phyloP scores from a whole-genome alignment of 2,888 invertebrate species.

The Antheraea yamamai region DNA sequence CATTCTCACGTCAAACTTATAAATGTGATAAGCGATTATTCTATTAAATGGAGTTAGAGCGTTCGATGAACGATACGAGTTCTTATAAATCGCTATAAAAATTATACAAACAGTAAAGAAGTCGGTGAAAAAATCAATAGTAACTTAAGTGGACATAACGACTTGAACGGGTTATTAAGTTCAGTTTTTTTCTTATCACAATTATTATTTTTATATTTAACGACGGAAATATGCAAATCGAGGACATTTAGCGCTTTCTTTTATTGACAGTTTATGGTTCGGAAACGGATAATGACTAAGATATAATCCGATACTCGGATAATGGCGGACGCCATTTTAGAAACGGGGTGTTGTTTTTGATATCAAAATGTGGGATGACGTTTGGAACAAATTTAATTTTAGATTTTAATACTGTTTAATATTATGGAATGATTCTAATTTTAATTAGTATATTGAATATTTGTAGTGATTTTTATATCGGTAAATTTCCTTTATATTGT shows the following conservation, averaged over 20 bases:
- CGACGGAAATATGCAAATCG: conserved; percentile 73
- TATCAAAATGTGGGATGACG: conserved; percentile 39
- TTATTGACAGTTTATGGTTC: conserved; percentile 79
- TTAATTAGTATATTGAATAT: too few relatives aligned
- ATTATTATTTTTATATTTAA: conserved; percentile 60
- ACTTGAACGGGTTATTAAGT: conserved; percentile 72
- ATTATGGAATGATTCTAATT: background rate
- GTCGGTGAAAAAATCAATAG: conserved; percentile 47
- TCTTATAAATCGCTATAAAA: too few relatives aligned
- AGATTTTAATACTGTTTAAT: background rate
- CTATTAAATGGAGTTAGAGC: background rate
- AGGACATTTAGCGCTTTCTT: conserved; percentile 66
- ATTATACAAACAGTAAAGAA: conserved; percentile 26
- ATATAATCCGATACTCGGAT: conserved; percentile 62
- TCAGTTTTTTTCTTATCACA: conserved; percentile 47
- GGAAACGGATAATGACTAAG: conserved; percentile 74
- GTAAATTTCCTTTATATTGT: too few relatives aligned
- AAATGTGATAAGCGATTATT: background rate
- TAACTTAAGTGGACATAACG: conserved; percentile 50
- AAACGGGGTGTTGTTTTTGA: conserved; percentile 32
- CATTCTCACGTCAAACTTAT: background rate
- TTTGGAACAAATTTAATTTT: background rate
- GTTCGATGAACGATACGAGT: background rate
- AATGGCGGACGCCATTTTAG: conserved; percentile 49
- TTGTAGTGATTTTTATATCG: too few relatives aligned